Base-by-base conservation (phyloP, 2,113 vertebrate species). In the Callithrix jacchus region DNA sequence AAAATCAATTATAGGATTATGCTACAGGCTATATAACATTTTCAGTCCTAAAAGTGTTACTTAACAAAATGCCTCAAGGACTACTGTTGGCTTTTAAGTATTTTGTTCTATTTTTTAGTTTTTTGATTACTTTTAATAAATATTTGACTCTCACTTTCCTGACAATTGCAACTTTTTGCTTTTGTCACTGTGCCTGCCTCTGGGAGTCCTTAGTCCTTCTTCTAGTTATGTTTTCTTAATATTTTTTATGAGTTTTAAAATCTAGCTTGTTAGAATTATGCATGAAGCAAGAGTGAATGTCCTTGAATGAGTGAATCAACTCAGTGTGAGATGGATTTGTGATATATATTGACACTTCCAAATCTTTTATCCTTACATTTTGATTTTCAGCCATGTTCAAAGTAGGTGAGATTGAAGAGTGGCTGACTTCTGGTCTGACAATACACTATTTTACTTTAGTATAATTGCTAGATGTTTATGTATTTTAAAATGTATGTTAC, bases 41-140 rank as follows among this genome's bases (percentile, higher is more conserved):
- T 71, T 80, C n/a, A 49, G 16, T 88, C 47, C 40, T 66, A 56
- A 58, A 89, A 23, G 54, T 52, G 45, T 77, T 54, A 92, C 2
- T 85, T 71, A 87, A 71, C 5, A 54, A 89, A 81, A 86, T 76
- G 25, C 11, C 27, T 89, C 21, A 56, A 73, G 56, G 45, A 80
- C 21, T 91, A 56, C 32, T n/a, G 0, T 45, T 82, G 47, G 16
- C 8, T 79, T 82, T 94, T 86, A 64, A 64, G 30, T 82, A 47
- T 20, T 2, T n/a, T 68, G 70, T 61, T 74, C 83, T n/a, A n/a
- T 47, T 14, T 40, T 94, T 93, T 64, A 76, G 9, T 89, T 91
- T 40, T 85, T 3, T 93, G 8, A 68, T n/a, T 84, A 73, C 37
- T 89, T 94, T 89, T n/a, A 68, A 54, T 94, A 84, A 82, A n/a